Base-by-base conservation (phyloP, 2,888 invertebrate species). In the Microplitis manilae region DNA sequence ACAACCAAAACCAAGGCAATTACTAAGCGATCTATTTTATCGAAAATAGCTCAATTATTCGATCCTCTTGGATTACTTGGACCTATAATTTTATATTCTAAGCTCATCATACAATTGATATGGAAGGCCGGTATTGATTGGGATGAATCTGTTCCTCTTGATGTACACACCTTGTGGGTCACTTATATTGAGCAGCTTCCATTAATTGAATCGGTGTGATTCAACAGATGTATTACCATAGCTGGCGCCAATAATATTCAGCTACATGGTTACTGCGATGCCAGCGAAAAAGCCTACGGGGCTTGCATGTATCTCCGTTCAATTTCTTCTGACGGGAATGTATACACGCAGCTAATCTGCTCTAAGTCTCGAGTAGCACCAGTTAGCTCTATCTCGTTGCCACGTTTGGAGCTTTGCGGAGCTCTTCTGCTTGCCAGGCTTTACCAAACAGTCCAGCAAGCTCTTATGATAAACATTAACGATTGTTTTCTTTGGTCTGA, bases 191-290 rank as follows among this genome's bases (percentile, higher is more conserved):
- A 68, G 9, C 73, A 76, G n/a, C 59, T 78, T 9, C 65, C 40
- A 59, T 41, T 65, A 9, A 1, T 79, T 9, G 61, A 76, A 38
- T 74, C 79, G 1, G 20, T 76, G 2, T 6, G 38, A 2, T 73
- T 80, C n/a, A 15, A 38, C 6, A 59, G 8, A 59, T 69, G 62
- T 62, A n/a, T 73, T 4, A 59, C 60, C 5, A 17, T 70, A 17
- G 4, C 13, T 17, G n/a, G 75, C 7, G 15, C 76, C 1, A 13
- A 1, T 6, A 7, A 70, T 0, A 59, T 78, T 0, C 69, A 80
- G 13, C 7, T 80, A 1, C 80, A 79, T 50, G 84, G 82, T 1
- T 86, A 85, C 38, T 77, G 81, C 13, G 84, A 85, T 68, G 83
- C 83, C 6, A 81, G 81, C 5, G 80, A 83, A n/a, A 79, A 62